Base-by-base conservation (phyloP, 1,140 invertebrate genomes). In the Zaprionus vittiger region DNA sequence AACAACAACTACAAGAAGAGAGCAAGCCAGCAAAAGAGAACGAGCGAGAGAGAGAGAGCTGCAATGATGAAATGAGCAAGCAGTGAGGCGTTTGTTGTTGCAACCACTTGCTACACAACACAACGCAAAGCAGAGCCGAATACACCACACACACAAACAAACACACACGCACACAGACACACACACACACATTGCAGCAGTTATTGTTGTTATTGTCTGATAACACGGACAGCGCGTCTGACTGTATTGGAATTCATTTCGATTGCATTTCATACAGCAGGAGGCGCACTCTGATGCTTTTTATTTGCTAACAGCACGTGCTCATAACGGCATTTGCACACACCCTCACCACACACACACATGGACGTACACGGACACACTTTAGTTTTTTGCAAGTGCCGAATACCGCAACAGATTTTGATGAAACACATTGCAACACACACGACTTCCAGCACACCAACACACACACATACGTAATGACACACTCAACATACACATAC, bases 41-140 rank as follows among this genome's bases (percentile, higher is more conserved):
- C 22, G 38, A 49, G 65, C 24, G 31, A 63, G 22, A 63, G 20
- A 24, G 49, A 56, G 22, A 63, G 20, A 24, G 37, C 34, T 12
- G 41, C 12, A 26, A 9, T 26, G n/a, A 12, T 56, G 26, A 20
- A 55, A 28, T 28, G 26, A 52, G 28, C 28, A 17, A 15, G 44
- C 7, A 28, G 15, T 37, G 20, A 37, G 52, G 54, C 63, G 56
- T 66, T 73, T 73, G 64, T 73, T 73, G 64, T 60, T 73, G 71
- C 73, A 75, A 75, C 73, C 73, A 75, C 73, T 76, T 76, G 73
- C 73, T 72, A 76, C 73, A 72, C 73, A 60, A 55, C 63, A 49
- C 34, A 63, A 62, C 31, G 26, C 59, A 71, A 64, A 64, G 38
- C 20, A 64, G 31, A 64, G 5, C 17, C 37, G 54, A 65, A 65